Evolutionary conservation across 1,140 invertebrate genomes (phyloP).

Genomic region (Pogonomyrmex barbatus): DNA sequence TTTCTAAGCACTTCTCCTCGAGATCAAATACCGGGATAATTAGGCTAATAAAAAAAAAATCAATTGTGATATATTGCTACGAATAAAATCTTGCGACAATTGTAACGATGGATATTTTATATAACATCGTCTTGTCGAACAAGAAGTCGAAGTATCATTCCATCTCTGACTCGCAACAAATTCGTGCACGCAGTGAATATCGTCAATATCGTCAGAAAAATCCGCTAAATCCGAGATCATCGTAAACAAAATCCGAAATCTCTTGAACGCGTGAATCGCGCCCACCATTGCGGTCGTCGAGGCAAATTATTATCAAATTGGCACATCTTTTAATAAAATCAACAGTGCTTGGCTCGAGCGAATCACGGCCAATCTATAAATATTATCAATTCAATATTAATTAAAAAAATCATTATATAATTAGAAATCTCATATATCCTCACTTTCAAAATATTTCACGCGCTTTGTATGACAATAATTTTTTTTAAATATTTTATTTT

Average conservation of each 20-base stretch:
- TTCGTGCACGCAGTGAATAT: conserved; percentile 43
- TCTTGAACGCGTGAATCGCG: conserved; percentile 55
- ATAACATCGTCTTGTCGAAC: background rate
- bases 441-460: background rate
- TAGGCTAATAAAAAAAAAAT: background rate
- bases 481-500: background rate
- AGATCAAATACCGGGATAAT: background rate
- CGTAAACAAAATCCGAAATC: conserved; percentile 7
- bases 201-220: conserved; percentile 25
- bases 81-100: background rate
- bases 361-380: conserved; percentile 21
- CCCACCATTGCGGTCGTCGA: conserved; percentile 60
- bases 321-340: background rate
- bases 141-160: conserved; percentile 1
- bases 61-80: background rate
- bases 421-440: background rate
- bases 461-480: background rate
- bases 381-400: background rate
- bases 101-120: background rate
- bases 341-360: conserved; percentile 5
- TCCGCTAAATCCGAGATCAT: background rate
- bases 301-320: conserved; percentile 35
- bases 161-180: conserved; percentile 27
- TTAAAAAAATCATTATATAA: background rate
- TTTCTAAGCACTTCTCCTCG: background rate